These are phyloP conservation scores for Cyprinodon brontotheroides DNA, from an alignment of 2,113 vertebrate species.

Conservation along the genomic window DNA sequence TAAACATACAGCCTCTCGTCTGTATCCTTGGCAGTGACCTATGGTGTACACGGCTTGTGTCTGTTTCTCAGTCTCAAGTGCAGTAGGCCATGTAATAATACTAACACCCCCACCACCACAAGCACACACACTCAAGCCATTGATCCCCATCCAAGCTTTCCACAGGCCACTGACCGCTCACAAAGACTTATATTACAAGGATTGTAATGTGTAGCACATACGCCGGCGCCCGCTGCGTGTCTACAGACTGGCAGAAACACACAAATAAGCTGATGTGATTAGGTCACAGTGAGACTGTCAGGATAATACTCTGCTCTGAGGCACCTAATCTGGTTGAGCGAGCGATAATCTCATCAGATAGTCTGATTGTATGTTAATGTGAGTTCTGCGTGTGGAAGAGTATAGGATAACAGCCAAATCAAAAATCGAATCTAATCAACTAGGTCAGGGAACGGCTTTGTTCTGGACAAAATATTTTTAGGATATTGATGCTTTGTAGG, in stretches of 20 bases:
- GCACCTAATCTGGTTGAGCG: conserved; percentile 61
- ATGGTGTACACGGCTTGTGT: conserved; percentile 41
- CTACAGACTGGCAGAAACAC: conserved; percentile 11
- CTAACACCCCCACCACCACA: conserved; percentile 57
- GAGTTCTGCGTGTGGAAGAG: conserved; percentile 48
- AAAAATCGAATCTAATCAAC: conserved; percentile 55
- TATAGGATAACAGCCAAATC: conserved; percentile 58
- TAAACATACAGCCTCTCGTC: conserved; percentile 27
- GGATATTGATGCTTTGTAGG: conserved; percentile 20
- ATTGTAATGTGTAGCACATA: conserved; percentile 28
- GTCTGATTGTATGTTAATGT: conserved; percentile 64
- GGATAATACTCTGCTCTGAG: conserved; percentile 56
- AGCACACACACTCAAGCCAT: conserved; percentile 40
- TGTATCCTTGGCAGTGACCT: conserved; percentile 59
- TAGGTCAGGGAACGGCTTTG: conserved; percentile 50
- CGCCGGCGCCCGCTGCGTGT: background rate
- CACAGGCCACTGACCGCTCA: conserved; percentile 52
- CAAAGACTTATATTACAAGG: conserved; percentile 47
- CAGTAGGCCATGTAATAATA: conserved; percentile 74
- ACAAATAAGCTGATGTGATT: conserved; percentile 29
- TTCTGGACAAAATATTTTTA: conserved; percentile 30
- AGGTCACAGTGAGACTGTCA: conserved; percentile 37
- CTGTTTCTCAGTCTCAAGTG: conserved; percentile 55
- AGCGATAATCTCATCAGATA: conserved; percentile 72
- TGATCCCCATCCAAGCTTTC: conserved; percentile 49